phyloP scores from a whole-genome alignment of 2,797 vertebrate species.

The Catharus ustulatus region DNA sequence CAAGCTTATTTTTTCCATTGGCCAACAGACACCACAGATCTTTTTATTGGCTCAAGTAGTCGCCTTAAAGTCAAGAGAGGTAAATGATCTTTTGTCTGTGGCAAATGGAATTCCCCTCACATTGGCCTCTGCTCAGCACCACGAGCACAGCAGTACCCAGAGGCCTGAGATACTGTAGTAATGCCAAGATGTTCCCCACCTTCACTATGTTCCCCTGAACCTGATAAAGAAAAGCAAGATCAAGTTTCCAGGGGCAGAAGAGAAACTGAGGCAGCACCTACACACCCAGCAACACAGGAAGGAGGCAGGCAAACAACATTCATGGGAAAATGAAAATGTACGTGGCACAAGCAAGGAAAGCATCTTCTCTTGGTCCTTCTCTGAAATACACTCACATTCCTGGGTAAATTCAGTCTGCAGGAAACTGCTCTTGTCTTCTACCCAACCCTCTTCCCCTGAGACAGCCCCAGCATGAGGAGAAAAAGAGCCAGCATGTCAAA shows the following conservation, averaged over 20 bases:
- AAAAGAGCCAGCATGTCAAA: neutral
- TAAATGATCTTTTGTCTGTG: neutral
- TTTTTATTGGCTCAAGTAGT: neutral
- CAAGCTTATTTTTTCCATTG: neutral
- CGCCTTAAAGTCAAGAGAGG: neutral
- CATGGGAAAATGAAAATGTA: neutral
- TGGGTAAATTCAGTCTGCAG: neutral
- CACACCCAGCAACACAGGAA: neutral
- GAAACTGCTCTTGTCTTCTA: neutral
- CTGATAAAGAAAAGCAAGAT: neutral
- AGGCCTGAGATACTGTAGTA: neutral
- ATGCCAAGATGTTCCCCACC: neutral
- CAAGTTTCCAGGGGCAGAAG: neutral
- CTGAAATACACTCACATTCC: neutral
- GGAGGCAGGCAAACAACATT: neutral
- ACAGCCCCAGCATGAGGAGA: neutral
- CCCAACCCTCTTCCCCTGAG: neutral
- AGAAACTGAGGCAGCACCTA: neutral
- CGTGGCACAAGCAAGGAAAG: neutral
- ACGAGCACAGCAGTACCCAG: neutral
- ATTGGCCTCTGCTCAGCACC: neutral
- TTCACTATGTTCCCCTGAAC: neutral
- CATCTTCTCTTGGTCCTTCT: neutral
- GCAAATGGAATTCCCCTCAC: constrained; percentile 62
- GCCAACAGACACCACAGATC: neutral